A percentile compares a stretch with the other conserved stretches of the same genome.
phyloP scores from a whole-genome alignment of 1,140 invertebrate species.

The Ctenoplectra terminalis region DNA sequence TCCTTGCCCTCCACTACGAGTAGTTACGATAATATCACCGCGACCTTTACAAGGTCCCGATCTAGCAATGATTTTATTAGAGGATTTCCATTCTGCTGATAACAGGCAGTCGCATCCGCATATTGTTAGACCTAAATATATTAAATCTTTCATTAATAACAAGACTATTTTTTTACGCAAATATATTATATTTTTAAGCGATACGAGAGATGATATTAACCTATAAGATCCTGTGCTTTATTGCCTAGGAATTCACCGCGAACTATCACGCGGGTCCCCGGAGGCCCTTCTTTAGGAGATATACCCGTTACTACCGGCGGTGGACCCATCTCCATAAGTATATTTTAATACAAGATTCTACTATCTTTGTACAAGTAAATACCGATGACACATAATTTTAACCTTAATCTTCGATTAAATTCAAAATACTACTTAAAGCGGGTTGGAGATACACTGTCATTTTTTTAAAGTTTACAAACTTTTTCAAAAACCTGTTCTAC shows the following conservation, averaged over 20 bases:
- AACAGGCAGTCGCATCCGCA: constrained; percentile 97
- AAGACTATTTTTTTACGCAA: no score
- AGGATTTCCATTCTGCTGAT: constrained; percentile 98
- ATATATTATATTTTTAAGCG: neutral
- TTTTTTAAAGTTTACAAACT: neutral
- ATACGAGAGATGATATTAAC: constrained; percentile 83
- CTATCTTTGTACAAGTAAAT: neutral
- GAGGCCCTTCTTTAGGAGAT: constrained; percentile 98
- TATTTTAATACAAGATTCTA: constrained; percentile 31
- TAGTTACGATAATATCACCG: constrained; percentile 98
- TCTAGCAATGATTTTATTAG: constrained; percentile 98
- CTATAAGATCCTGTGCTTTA: constrained; percentile 92
- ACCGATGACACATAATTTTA: constrained; percentile 18
- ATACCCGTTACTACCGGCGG: constrained; percentile 97
- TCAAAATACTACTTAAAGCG: neutral
- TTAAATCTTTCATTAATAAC: neutral
- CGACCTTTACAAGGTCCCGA: constrained; percentile 96
- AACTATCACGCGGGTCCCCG: constrained; percentile 97
- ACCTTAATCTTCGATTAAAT: neutral
- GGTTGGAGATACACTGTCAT: neutral
- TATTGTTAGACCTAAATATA: constrained; percentile 91
- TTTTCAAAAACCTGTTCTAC: neutral
- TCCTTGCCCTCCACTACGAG: constrained; percentile 94
- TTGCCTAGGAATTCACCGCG: constrained; percentile 97
- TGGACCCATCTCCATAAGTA: constrained; percentile 85